phyloP scores from a whole-genome alignment of 37 sponge, comb jelly and placozoan species.

The Corticium candelabrum region DNA sequence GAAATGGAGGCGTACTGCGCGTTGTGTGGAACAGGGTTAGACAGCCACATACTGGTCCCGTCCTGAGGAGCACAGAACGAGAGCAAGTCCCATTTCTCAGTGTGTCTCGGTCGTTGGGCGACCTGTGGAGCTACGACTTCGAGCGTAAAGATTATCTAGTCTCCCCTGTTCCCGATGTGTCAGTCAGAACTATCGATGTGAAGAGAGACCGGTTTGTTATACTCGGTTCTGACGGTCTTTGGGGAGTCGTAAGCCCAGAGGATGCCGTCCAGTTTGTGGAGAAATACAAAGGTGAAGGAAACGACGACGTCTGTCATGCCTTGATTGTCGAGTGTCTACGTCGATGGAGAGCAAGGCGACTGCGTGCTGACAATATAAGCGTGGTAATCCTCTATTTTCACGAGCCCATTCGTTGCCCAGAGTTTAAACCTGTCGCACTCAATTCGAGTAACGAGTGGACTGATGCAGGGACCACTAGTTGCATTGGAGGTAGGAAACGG shows the following conservation, averaged over 20 bases:
- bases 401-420: too few relatives aligned
- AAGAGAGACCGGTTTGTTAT: slow-evolving; percentile 54
- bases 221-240: slow-evolving; percentile 75
- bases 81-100: slow-evolving; percentile 72
- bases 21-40: slow-evolving; percentile 80
- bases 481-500: too few relatives aligned
- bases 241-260: slow-evolving; percentile 66
- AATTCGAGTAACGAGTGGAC: too few relatives aligned
- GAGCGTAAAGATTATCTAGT: slow-evolving; percentile 58
- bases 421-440: too few relatives aligned
- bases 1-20: slow-evolving; percentile 52
- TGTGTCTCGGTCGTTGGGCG: slow-evolving; percentile 83
- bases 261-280: slow-evolving; percentile 60
- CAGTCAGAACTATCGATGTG: slow-evolving; percentile 31
- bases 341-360: slow-evolving; percentile 38
- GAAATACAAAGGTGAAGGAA: slow-evolving; percentile 22
- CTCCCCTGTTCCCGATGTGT: slow-evolving; percentile 81
- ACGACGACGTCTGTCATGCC: slow-evolving; percentile 39
- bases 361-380: slow-evolving; percentile 72
- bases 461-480: too few relatives aligned
- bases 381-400: slow-evolving; percentile 59
- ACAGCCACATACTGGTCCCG: slow-evolving; percentile 14
- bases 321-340: slow-evolving; percentile 55
- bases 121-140: slow-evolving; percentile 79
- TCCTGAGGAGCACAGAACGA: slow-evolving; percentile 2